phyloP scores from a whole-genome alignment of 1,140 invertebrate genomes.

The Armadillidium nasatum region DNA sequence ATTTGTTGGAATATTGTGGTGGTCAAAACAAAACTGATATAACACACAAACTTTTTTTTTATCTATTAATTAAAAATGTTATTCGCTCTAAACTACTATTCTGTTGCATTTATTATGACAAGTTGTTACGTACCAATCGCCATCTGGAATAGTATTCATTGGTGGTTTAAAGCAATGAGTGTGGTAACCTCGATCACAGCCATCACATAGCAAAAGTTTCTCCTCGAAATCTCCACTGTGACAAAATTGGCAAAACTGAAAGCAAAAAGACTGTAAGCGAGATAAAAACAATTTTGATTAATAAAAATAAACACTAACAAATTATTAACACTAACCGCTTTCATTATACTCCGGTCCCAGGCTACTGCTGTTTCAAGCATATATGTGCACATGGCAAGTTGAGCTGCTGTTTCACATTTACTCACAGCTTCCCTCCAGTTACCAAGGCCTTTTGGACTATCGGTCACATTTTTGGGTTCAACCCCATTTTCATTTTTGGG shows the following conservation, averaged over 20 bases:
- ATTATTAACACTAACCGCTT: conserved; percentile 70
- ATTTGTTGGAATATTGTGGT: too few relatives aligned
- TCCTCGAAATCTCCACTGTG: conserved; percentile 93
- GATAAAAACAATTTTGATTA: conserved; percentile 28
- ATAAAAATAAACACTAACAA: conserved; percentile 21
- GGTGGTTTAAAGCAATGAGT: conserved; percentile 97
- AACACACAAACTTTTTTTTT: too few relatives aligned
- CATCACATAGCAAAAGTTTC: conserved; percentile 88
- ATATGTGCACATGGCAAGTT: conserved; percentile 83
- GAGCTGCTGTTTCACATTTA: conserved; percentile 75
- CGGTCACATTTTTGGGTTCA: background rate
- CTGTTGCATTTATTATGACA: background rate
- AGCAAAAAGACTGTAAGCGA: conserved; percentile 12
- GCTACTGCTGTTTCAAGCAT: conserved; percentile 86
- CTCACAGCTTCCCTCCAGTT: conserved; percentile 84
- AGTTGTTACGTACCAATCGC: conserved; percentile 75
- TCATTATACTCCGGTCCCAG: conserved; percentile 99
- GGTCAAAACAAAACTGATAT: too few relatives aligned
- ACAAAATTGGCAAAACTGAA: conserved; percentile 93
- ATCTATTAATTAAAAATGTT: too few relatives aligned
- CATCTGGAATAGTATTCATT: conserved; percentile 91
- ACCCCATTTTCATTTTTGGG: background rate
- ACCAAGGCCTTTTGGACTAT: conserved; percentile 54
- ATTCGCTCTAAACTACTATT: too few relatives aligned
- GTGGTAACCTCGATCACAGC: conserved; percentile 96